These are phyloP conservation scores for Nestor notabilis DNA, from an alignment of 2,113 vertebrate species.

Conservation along the genomic window DNA sequence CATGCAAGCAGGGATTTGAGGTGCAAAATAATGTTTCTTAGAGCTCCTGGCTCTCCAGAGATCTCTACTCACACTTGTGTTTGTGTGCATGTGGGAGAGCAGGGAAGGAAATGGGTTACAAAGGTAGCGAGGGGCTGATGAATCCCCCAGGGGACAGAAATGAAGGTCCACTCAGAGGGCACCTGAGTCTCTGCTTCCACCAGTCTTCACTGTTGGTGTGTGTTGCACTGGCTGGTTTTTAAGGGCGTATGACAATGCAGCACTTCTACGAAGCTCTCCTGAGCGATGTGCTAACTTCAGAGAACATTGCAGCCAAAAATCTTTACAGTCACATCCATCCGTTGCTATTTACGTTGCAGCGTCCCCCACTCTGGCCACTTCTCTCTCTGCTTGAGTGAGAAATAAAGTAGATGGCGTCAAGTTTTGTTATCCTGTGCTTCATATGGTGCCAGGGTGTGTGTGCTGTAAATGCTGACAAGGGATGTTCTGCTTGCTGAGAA, in stretches of 20 bases:
- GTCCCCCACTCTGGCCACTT: neutral
- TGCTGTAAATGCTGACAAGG: neutral
- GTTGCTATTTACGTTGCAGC: accelerated
- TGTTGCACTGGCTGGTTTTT: neutral
- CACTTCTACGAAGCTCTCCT: neutral
- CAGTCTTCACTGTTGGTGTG: accelerated
- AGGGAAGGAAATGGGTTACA: accelerated
- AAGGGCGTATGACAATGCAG: accelerated
- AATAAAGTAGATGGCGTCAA: accelerated
- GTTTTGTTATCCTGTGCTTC: neutral
- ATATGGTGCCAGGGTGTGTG: neutral
- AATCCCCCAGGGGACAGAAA: neutral
- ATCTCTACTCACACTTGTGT: neutral
- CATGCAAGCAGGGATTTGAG: accelerated
- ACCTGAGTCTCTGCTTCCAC: neutral
- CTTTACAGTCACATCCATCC: neutral
- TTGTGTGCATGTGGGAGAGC: neutral
- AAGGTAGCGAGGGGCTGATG: neutral
- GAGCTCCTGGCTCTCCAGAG: neutral
- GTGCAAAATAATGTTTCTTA: neutral
- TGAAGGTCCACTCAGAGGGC: neutral
- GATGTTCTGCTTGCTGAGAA: neutral
- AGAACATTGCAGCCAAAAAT: neutral
- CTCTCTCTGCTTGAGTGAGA: neutral
- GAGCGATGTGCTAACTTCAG: accelerated